Percentiles rank a stretch among this genome's conserved stretches.
Evolutionary conservation across 2,113 vertebrate genomes (phyloP).

Genomic region (Mola mola): DNA sequence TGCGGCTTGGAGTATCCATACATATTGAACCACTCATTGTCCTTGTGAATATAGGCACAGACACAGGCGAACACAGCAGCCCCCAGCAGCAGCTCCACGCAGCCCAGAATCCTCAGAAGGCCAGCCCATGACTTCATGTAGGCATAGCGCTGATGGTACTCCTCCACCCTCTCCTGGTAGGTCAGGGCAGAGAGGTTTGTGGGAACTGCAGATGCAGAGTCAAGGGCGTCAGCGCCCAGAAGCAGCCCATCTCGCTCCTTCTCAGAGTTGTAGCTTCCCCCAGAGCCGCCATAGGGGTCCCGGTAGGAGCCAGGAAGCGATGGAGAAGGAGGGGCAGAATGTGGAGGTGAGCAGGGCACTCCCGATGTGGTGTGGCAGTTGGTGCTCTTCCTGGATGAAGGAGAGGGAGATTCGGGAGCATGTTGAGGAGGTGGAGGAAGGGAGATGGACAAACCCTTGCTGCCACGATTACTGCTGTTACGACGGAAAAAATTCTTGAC

Average conservation of each 20-base stretch:
- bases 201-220: slow-evolving; percentile 74
- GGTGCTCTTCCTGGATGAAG: slow-evolving; percentile 56
- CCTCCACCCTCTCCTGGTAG: slow-evolving; percentile 88
- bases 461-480: slow-evolving; percentile 70
- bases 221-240: slow-evolving; percentile 73
- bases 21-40: slow-evolving; percentile 96
- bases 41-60: slow-evolving; percentile 94
- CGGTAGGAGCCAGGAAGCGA: slow-evolving; percentile 73
- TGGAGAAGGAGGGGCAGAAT: slow-evolving; percentile 84
- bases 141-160: slow-evolving; percentile 86
- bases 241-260: slow-evolving; percentile 83
- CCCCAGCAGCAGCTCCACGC: slow-evolving; percentile 88
- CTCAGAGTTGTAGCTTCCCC: slow-evolving; percentile 78
- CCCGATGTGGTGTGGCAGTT: slow-evolving; percentile 79
- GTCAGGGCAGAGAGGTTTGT: slow-evolving; percentile 78
- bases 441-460: slow-evolving; percentile 66
- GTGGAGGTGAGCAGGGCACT: slow-evolving; percentile 88
- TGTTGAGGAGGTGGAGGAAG: slow-evolving; percentile 40
- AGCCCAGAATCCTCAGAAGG: slow-evolving; percentile 88
- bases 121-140: slow-evolving; percentile 98
- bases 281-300: slow-evolving; percentile 81
- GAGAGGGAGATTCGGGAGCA: slow-evolving; percentile 16
- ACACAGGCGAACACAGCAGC: slow-evolving; percentile 94
- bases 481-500: slow-evolving; percentile 91
- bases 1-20: slow-evolving; percentile 88